A percentile compares a stretch with the other conserved stretches of the same genome.
These are phyloP conservation scores for Epinephelus cyanopodus DNA, from an alignment of 2,113 vertebrate genomes.

Conservation along the genomic window DNA sequence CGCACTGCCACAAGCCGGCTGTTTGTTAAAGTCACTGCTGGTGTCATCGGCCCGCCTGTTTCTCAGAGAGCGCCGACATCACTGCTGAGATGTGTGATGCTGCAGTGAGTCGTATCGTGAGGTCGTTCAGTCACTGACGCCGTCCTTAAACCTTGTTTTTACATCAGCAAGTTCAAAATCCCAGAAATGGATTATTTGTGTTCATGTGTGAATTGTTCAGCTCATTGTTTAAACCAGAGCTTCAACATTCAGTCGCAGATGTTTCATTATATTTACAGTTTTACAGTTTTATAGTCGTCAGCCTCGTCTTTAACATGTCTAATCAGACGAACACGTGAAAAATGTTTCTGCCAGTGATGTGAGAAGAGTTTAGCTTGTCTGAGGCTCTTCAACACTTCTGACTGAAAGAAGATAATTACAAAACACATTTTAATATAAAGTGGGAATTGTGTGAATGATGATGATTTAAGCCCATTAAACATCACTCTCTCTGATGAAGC, in stretches of 20 bases:
- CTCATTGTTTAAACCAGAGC: not conserved
- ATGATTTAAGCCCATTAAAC: not conserved
- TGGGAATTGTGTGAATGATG: not conserved
- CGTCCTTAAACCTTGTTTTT: not conserved
- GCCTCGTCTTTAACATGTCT: not conserved
- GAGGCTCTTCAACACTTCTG: not conserved
- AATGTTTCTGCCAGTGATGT: not conserved
- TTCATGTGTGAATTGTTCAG: not conserved
- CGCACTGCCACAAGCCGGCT: constrained; percentile 21
- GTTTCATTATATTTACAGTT: too few species aligned
- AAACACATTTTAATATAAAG: not conserved
- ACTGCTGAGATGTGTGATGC: not conserved
- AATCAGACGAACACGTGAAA: not conserved
- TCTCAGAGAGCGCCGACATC: constrained; percentile 3
- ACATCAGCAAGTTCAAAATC: not conserved
- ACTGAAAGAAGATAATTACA: not conserved
- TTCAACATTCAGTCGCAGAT: not conserved
- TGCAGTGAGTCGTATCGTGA: not conserved
- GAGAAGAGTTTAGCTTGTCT: not conserved
- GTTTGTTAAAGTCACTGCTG: constrained; percentile 58
- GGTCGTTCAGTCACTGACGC: not conserved
- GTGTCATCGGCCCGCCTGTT: constrained; percentile 10
- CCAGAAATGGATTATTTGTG: not conserved
- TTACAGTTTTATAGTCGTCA: not conserved
- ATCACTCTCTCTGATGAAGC: not conserved